phyloP scores from a whole-genome alignment of 2,888 invertebrate genomes.

The Azorinus chamasolen region DNA sequence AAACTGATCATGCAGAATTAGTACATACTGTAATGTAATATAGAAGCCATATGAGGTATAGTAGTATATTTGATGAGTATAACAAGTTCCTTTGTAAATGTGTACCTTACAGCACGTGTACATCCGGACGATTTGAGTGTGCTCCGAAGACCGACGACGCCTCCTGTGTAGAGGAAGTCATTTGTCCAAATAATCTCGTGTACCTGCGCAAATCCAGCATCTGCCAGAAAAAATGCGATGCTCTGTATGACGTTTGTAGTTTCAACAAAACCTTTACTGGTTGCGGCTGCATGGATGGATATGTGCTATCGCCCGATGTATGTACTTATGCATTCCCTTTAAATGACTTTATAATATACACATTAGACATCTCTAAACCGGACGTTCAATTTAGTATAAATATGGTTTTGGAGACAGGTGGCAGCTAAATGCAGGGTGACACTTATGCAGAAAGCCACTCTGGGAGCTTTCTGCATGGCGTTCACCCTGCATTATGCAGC shows the following conservation, averaged over 20 bases:
- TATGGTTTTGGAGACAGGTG: too few species aligned
- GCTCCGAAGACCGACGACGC: conserved; percentile 30
- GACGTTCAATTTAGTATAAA: too few species aligned
- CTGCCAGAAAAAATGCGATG: conserved; percentile 29
- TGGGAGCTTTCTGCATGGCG: too few species aligned
- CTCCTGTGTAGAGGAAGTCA: conserved; percentile 53
- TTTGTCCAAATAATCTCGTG: conserved; percentile 57
- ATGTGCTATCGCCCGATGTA: conserved; percentile 53
- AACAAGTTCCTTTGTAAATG: neutral
- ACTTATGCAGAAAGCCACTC: too few species aligned
- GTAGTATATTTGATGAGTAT: too few species aligned
- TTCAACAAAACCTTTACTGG: conserved; percentile 32
- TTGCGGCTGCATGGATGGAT: conserved; percentile 55
- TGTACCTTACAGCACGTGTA: conserved; percentile 43
- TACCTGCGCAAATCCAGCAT: conserved; percentile 22
- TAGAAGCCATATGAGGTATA: too few species aligned
- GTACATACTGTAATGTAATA: too few species aligned
- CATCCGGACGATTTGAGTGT: conserved; percentile 51
- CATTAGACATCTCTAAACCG: too few species aligned
- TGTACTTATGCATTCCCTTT: conserved; percentile 5
- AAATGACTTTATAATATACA: too few species aligned
- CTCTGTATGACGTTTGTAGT: conserved; percentile 28
- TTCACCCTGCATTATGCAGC: too few species aligned
- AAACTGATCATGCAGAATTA: too few species aligned
- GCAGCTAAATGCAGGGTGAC: too few species aligned